These are phyloP conservation scores for Emydura subglobosa DNA, from an alignment of 2,113 vertebrate genomes.

Conservation along the genomic window DNA sequence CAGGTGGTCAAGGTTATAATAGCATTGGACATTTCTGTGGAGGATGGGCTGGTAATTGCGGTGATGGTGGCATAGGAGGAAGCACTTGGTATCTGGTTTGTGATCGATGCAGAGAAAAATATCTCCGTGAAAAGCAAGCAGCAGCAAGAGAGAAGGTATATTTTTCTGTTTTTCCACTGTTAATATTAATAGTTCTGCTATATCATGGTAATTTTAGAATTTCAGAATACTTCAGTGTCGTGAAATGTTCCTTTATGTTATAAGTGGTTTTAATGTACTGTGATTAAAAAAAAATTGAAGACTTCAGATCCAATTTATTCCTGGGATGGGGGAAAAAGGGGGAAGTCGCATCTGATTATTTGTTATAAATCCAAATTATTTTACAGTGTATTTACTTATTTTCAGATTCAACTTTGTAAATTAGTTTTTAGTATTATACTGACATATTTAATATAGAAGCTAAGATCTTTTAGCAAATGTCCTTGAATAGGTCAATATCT, in stretches of 20 bases:
- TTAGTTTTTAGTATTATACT: not conserved
- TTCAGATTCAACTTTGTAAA: not conserved
- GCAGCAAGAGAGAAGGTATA: slow-evolving; percentile 96
- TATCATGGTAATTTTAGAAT: not conserved
- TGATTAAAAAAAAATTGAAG: not conserved
- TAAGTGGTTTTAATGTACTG: not conserved
- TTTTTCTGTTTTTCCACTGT: not conserved
- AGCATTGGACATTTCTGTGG: slow-evolving; percentile 99
- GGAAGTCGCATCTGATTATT: not conserved
- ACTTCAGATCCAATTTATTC: not conserved
- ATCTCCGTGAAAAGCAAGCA: slow-evolving; percentile 96
- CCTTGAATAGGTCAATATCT: not conserved
- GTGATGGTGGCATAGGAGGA: slow-evolving; percentile 96
- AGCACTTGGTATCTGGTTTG: slow-evolving; percentile 99
- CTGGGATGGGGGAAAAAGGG: not conserved
- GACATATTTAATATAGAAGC: not conserved
- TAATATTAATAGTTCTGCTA: not conserved
- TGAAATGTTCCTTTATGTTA: not conserved
- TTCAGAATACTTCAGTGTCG: not conserved
- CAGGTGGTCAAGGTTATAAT: slow-evolving; percentile 98
- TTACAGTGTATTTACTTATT: not conserved
- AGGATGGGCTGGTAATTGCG: slow-evolving; percentile 98
- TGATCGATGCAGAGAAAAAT: slow-evolving; percentile 97
- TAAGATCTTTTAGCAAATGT: not conserved
- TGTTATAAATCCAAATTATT: not conserved